These are phyloP conservation scores for Panorpa germanica DNA, from an alignment of 2,888 invertebrate species.

Conservation along the genomic window DNA sequence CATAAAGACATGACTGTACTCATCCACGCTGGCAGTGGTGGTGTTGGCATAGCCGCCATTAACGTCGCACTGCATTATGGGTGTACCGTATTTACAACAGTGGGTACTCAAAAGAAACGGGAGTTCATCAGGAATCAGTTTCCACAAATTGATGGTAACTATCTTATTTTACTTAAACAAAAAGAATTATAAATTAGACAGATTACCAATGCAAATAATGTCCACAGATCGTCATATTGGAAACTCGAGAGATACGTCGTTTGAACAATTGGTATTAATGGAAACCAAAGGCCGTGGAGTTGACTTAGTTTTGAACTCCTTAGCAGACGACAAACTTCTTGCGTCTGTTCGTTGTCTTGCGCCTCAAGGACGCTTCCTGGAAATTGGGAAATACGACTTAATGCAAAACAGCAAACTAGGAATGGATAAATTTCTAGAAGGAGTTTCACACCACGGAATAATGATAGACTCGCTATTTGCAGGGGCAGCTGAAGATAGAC, in stretches of 20 bases:
- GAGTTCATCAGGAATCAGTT: slow-evolving; percentile 65
- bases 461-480: slow-evolving; percentile 75
- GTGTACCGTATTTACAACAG: slow-evolving; percentile 72
- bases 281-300: slow-evolving; percentile 66
- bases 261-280: slow-evolving; percentile 58
- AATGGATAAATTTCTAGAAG: slow-evolving; percentile 78
- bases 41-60: slow-evolving; percentile 87
- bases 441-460: slow-evolving; percentile 84
- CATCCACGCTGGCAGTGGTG: slow-evolving; percentile 81
- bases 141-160: slow-evolving; percentile 32
- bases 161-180: too few relatives aligned
- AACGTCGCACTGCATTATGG: slow-evolving; percentile 70
- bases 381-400: slow-evolving; percentile 86
- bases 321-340: slow-evolving; percentile 68
- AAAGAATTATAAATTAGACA: too few relatives aligned
- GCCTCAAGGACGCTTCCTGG: slow-evolving; percentile 73
- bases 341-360: slow-evolving; percentile 75
- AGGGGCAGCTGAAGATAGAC: slow-evolving; percentile 41
- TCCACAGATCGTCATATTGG: slow-evolving; percentile 48
- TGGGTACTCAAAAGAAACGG: slow-evolving; percentile 60
- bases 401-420: slow-evolving; percentile 74
- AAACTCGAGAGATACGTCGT: slow-evolving; percentile 62
- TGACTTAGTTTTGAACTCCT: slow-evolving; percentile 68
- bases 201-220: too few relatives aligned
- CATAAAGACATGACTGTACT: slow-evolving; percentile 51